Conservation (phyloP, 2,888 invertebrate genomes). For the Drosophila percnosoma region DNA sequence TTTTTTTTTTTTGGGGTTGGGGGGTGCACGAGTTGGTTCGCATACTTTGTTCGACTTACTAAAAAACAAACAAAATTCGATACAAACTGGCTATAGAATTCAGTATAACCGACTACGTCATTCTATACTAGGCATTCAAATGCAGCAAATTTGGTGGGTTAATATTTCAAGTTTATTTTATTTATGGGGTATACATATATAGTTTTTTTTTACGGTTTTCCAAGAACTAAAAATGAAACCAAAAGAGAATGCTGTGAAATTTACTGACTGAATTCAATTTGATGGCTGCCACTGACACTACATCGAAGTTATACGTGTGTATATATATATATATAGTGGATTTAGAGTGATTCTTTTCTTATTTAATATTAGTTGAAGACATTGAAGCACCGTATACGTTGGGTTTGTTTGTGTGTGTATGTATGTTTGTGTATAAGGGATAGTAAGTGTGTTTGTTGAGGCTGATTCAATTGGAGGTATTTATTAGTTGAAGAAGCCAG, state of each 20-base stretch:
- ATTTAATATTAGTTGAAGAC: slow-evolving; percentile 25
- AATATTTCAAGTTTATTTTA: slow-evolving; percentile 57
- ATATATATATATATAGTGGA: not conserved
- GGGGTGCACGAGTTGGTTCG: slow-evolving; percentile 76
- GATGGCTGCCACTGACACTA: slow-evolving; percentile 16
- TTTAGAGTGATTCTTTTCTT: not conserved
- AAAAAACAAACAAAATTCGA: slow-evolving; percentile 84
- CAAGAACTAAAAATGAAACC: slow-evolving; percentile 13
- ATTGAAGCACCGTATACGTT: slow-evolving; percentile 53
- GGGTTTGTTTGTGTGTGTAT: slow-evolving; percentile 24
- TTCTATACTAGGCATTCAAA: slow-evolving; percentile 73
- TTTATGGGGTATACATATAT: slow-evolving; percentile 43
- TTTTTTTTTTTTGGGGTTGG: slow-evolving; percentile 9
- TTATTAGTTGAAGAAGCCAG: slow-evolving; percentile 61
- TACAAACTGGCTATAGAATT: slow-evolving; percentile 82
- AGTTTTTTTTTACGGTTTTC: slow-evolving; percentile 20
- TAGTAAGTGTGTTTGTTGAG: slow-evolving; percentile 34
- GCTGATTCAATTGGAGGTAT: slow-evolving; percentile 37
- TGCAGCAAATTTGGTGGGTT: slow-evolving; percentile 74
- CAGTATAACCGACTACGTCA: slow-evolving; percentile 66
- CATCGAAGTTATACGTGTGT: slow-evolving; percentile 9
- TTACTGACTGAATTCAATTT: slow-evolving; percentile 10
- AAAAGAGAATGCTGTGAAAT: slow-evolving; percentile 8
- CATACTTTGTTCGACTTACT: slow-evolving; percentile 82
- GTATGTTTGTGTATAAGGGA: slow-evolving; percentile 28